These are phyloP conservation scores for Synergus laeviventris DNA, from an alignment of 2,888 invertebrate genomes.

Conservation along the genomic window DNA sequence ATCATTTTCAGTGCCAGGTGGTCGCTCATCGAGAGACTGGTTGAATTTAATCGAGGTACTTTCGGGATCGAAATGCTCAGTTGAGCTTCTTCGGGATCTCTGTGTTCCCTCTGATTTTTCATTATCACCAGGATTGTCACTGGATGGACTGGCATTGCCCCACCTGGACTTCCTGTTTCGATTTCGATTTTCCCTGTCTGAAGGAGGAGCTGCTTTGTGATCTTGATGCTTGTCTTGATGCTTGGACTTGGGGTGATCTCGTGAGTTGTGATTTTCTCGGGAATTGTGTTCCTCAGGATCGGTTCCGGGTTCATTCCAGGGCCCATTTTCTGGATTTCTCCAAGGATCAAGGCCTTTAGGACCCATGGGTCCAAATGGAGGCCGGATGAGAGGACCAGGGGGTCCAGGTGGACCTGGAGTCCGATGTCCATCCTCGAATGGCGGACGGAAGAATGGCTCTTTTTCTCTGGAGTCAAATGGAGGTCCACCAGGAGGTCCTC, in stretches of 20 bases:
- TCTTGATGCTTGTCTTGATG: conserved; percentile 39
- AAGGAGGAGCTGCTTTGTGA: conserved; percentile 46
- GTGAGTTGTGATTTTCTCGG: conserved; percentile 48
- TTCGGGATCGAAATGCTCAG: background rate
- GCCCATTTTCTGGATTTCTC: conserved; percentile 64
- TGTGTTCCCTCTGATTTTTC: conserved; percentile 41
- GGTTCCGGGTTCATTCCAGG: conserved; percentile 56
- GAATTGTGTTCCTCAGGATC: conserved; percentile 45
- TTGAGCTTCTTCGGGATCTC: conserved; percentile 40
- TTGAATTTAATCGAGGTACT: conserved; percentile 20
- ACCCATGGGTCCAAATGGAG: conserved; percentile 60
- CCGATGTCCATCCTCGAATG: conserved; percentile 68
- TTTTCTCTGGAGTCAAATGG: conserved; percentile 67
- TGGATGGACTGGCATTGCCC: conserved; percentile 63
- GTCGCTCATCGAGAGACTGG: conserved; percentile 33
- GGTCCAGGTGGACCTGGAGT: conserved; percentile 59
- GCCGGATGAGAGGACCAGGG: conserved; percentile 59
- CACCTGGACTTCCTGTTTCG: conserved; percentile 68
- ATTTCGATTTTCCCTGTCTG: conserved; percentile 64
- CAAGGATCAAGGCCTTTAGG: conserved; percentile 62
- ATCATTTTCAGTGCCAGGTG: conserved; percentile 37
- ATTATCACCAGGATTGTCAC: conserved; percentile 36
- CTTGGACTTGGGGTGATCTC: conserved; percentile 58
- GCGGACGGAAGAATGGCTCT: conserved; percentile 68
- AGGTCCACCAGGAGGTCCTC: conserved; percentile 61